Percentiles rank a stretch among this genome's conserved stretches.
These are phyloP conservation scores for Neotoma lepida DNA, from an alignment of 2,113 vertebrate species.

Conservation along the genomic window DNA sequence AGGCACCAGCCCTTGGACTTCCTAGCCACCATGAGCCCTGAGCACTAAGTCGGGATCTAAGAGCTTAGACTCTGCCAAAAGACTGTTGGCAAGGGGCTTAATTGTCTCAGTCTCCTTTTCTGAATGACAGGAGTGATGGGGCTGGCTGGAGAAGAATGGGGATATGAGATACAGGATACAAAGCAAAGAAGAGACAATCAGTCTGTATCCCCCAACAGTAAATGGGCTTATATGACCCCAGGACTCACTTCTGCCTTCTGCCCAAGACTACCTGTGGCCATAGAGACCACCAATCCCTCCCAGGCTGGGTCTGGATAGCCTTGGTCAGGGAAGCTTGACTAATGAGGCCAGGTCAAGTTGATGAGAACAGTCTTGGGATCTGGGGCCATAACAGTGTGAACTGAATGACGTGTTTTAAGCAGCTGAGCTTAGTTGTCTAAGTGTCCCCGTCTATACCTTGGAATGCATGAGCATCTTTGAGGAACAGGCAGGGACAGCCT, in stretches of 20 bases:
- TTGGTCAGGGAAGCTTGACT: constrained; percentile 4
- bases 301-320: constrained; percentile 16
- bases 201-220: not conserved
- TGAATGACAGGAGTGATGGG: not conserved
- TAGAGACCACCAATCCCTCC: no score
- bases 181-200: not conserved
- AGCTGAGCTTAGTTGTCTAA: not conserved
- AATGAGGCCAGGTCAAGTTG: constrained; percentile 67
- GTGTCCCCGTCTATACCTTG: not conserved
- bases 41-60: not conserved
- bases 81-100: not conserved
- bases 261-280: not conserved
- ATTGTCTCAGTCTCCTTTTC: not conserved
- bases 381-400: constrained; percentile 34
- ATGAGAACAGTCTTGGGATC: constrained; percentile 62
- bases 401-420: not conserved
- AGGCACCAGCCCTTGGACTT: not conserved
- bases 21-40: not conserved
- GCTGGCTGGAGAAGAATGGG: not conserved
- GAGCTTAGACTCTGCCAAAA: not conserved
- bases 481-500: not conserved
- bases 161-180: rapidly evolving
- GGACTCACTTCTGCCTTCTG: not conserved
- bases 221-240: not conserved
- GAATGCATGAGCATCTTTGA: not conserved